Conservation (phyloP, 2,888 invertebrate genomes). For the Tolmerus cingulatus region DNA sequence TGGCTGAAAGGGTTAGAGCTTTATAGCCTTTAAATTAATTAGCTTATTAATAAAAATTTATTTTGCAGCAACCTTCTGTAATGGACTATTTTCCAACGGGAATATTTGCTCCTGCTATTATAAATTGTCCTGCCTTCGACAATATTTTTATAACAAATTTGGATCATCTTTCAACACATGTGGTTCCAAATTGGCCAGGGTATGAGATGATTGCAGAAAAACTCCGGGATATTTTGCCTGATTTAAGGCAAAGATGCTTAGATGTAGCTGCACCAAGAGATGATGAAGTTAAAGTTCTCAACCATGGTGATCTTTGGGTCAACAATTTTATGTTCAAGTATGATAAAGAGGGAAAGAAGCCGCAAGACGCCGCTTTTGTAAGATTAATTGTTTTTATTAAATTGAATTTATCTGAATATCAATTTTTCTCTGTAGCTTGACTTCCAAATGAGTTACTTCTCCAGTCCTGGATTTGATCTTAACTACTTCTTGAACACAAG, state of each 20-base stretch:
- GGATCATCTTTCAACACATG: constrained; percentile 52
- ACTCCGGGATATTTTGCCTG: constrained; percentile 58
- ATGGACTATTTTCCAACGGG: constrained; percentile 17
- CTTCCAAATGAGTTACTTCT: constrained; percentile 60
- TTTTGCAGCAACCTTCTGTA: constrained; percentile 51
- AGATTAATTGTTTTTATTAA: constrained; percentile 48
- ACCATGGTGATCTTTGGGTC: constrained; percentile 67
- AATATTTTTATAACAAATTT: constrained; percentile 12
- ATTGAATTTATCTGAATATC: not conserved
- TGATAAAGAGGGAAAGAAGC: constrained; percentile 53
- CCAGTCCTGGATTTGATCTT: constrained; percentile 61
- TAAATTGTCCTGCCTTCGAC: not conserved
- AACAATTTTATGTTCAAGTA: constrained; percentile 67
- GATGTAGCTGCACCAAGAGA: not conserved
- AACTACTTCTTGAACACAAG: constrained; percentile 63
- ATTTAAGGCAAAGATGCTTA: constrained; percentile 54
- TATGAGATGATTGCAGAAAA: constrained; percentile 62
- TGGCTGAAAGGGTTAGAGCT: constrained; percentile 63
- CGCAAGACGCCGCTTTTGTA: constrained; percentile 62
- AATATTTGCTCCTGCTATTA: not conserved
- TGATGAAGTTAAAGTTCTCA: constrained; percentile 62
- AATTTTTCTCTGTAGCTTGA: constrained; percentile 56
- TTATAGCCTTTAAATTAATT: not conserved
- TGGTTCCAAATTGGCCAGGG: constrained; percentile 63
- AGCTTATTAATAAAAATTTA: not conserved